A percentile compares a stretch with the other conserved stretches of the same genome.
Evolutionary conservation across 2,113 vertebrate species (phyloP).

Genomic region (Chelonoidis abingdonii): DNA sequence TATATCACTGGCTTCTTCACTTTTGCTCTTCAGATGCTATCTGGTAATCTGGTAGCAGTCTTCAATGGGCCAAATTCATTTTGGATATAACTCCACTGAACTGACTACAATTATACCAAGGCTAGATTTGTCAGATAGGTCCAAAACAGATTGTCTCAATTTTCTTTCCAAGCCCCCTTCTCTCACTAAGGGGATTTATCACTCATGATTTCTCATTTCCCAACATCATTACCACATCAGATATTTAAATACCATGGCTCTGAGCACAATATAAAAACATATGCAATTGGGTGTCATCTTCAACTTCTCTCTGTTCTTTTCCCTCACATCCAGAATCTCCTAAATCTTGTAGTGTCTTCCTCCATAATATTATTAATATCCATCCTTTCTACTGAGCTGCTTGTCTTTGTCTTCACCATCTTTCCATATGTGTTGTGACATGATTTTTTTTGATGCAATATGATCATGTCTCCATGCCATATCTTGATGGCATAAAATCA

Average conservation of each 20-base stretch:
- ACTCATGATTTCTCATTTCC: background rate
- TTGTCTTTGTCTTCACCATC: background rate
- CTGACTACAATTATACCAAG: background rate
- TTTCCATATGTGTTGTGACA: too few relatives aligned
- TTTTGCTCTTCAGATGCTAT: background rate
- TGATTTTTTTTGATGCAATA: background rate
- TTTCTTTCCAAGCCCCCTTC: background rate
- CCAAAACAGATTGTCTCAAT: background rate
- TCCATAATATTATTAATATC: background rate
- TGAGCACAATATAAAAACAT: background rate
- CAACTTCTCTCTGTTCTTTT: background rate
- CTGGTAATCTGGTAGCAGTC: background rate
- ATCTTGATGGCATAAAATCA: background rate
- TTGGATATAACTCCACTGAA: background rate
- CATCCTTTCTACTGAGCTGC: background rate
- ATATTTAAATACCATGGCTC: background rate
- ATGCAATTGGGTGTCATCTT: background rate
- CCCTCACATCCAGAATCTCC: background rate
- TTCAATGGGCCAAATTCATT: background rate
- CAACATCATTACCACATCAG: background rate
- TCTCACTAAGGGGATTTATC: background rate
- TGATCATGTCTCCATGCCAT: background rate
- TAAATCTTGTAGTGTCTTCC: background rate
- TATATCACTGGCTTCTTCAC: background rate
- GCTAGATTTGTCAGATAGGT: background rate